Conservation (phyloP, 2,797 vertebrate species). For the Dendrocincla fuliginosa region DNA sequence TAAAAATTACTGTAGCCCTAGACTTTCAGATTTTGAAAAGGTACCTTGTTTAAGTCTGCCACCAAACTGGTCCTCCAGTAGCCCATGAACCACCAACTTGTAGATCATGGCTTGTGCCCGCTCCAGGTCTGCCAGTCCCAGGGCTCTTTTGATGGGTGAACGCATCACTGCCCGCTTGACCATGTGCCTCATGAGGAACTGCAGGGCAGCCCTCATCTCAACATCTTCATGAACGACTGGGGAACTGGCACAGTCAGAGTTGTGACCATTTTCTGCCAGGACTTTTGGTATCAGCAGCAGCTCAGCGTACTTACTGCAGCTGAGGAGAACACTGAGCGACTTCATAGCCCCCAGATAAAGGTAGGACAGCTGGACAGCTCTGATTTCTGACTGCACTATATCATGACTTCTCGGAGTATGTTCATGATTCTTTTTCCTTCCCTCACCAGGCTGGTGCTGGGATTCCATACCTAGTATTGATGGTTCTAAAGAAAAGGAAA, state of each 20-base stretch:
- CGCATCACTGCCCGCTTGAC: constrained; percentile 96
- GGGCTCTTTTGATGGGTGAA: constrained; percentile 91
- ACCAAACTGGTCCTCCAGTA: constrained; percentile 89
- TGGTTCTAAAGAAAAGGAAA: constrained; percentile 80
- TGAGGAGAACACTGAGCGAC: constrained; percentile 91
- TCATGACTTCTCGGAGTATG: constrained; percentile 84
- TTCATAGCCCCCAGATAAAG: constrained; percentile 98
- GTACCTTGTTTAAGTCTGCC: constrained; percentile 86
- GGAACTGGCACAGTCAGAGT: constrained; percentile 87
- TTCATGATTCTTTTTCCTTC: constrained; percentile 87
- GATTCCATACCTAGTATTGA: constrained; percentile 69
- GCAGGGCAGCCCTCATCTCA: constrained; percentile 92
- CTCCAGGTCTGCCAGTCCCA: constrained; percentile 92
- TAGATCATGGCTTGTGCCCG: constrained; percentile 98
- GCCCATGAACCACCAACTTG: constrained; percentile 91
- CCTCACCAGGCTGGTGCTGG: constrained; percentile 79
- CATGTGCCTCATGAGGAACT: constrained; percentile 98
- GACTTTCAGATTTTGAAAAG: not conserved
- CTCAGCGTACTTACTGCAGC: constrained; percentile 97
- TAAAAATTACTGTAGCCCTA: not conserved
- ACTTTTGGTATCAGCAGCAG: constrained; percentile 96
- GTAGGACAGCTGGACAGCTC: constrained; percentile 94
- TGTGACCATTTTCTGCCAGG: constrained; percentile 88
- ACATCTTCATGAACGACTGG: constrained; percentile 91
- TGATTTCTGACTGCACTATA: constrained; percentile 87